These are phyloP conservation scores for Epinephelus lanceolatus DNA, from an alignment of 2,113 vertebrate genomes.

Conservation along the genomic window DNA sequence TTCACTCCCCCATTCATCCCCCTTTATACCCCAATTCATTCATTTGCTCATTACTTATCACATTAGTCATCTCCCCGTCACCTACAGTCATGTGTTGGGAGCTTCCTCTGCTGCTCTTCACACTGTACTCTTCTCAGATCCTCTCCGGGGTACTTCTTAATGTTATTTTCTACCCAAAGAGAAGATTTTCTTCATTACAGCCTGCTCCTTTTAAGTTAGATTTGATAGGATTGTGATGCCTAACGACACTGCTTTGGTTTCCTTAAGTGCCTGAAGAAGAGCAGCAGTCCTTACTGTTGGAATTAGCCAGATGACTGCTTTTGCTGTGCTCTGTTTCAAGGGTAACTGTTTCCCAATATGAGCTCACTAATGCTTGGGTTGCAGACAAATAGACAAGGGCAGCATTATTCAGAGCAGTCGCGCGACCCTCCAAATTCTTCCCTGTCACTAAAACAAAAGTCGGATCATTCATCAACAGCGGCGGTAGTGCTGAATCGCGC, in stretches of 20 bases:
- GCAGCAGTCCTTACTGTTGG: constrained; percentile 53
- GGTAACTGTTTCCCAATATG: constrained; percentile 84
- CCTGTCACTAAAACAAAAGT: constrained; percentile 86
- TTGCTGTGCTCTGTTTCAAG: constrained; percentile 78
- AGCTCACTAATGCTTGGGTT: constrained; percentile 83
- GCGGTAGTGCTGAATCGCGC: constrained; percentile 82
- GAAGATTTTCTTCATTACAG: constrained; percentile 15
- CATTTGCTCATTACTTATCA: constrained; percentile 70
- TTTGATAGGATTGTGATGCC: constrained; percentile 32
- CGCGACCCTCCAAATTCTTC: constrained; percentile 81
- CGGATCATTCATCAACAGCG: constrained; percentile 84
- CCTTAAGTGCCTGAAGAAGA: constrained; percentile 57
- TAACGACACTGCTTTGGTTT: constrained; percentile 38
- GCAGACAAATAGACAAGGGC: constrained; percentile 83
- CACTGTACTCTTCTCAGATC: not conserved
- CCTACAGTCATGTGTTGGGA: not conserved
- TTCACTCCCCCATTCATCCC: constrained; percentile 55
- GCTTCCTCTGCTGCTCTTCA: constrained; percentile 9
- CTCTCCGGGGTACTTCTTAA: not conserved
- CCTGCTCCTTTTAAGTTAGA: constrained; percentile 14
- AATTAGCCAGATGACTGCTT: constrained; percentile 78
- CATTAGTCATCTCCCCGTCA: constrained; percentile 51
- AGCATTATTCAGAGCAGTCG: constrained; percentile 84
- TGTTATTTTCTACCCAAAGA: not conserved
- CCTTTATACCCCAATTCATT: constrained; percentile 61